A percentile compares a stretch with the other conserved stretches of the same genome.
These are phyloP conservation scores for Camelus dromedarius DNA, from an alignment of 2,113 vertebrate species.

Conservation along the genomic window DNA sequence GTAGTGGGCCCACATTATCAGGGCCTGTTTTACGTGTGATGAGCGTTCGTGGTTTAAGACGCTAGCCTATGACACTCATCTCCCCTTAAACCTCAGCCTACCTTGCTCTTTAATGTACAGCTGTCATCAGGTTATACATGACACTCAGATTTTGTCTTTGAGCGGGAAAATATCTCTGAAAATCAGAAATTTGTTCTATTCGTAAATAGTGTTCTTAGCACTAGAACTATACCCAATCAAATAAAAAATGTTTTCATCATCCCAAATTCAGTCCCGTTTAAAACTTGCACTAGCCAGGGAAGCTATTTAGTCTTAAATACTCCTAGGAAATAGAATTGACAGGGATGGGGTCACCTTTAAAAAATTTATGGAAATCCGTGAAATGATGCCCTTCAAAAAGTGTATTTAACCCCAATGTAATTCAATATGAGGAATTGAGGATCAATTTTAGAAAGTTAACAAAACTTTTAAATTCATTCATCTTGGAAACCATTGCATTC, in stretches of 20 bases:
- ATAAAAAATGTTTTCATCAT: neutral
- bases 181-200: neutral
- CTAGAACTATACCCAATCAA: neutral
- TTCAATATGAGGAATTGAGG: neutral
- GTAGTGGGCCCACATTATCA: neutral
- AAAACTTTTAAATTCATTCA: slow-evolving; percentile 44
- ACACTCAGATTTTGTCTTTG: neutral
- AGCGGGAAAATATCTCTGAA: neutral
- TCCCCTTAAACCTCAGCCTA: neutral
- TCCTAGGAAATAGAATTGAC: neutral
- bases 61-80: neutral
- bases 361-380: slow-evolving; percentile 42
- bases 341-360: neutral
- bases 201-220: neutral
- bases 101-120: neutral
- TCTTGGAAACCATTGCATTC: neutral
- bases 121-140: neutral
- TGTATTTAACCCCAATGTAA: neutral
- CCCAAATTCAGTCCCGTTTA: neutral
- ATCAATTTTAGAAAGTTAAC: neutral
- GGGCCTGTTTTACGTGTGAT: neutral
- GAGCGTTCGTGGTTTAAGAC: neutral
- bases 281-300: neutral
- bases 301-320: slow-evolving; percentile 46
- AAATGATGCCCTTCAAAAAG: slow-evolving; percentile 16